These are phyloP conservation scores for Amniataba percoides DNA, from an alignment of 2,797 vertebrate species.

Conservation along the genomic window DNA sequence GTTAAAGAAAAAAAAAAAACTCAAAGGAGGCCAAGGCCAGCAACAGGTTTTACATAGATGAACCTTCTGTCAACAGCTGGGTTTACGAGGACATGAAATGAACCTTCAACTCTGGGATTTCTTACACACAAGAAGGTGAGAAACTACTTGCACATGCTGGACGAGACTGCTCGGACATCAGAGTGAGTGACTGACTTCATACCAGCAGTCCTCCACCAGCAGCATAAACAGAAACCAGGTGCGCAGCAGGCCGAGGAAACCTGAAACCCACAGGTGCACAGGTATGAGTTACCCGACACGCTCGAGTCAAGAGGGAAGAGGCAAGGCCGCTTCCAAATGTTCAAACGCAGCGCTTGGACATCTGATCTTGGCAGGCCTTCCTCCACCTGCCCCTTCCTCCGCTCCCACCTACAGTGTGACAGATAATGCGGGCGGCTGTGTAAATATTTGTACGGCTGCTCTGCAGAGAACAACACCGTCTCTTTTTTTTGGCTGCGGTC, in stretches of 20 bases:
- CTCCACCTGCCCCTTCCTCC: constrained; percentile 22
- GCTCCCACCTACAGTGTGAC: constrained; percentile 30
- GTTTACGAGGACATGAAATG: constrained; percentile 63
- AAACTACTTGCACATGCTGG: constrained; percentile 17
- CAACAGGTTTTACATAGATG: constrained; percentile 33
- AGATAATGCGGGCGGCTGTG: constrained; percentile 53
- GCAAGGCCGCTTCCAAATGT: constrained; percentile 30
- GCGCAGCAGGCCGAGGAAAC: constrained; percentile 49
- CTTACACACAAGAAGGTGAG: constrained; percentile 32
- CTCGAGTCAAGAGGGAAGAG: constrained; percentile 20
- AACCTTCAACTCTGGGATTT: constrained; percentile 21
- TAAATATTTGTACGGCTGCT: constrained; percentile 66
- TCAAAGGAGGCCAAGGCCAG: constrained; percentile 19
- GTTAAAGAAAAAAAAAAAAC: constrained; percentile 1
- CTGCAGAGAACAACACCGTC: constrained; percentile 53
- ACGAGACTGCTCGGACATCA: constrained; percentile 12
- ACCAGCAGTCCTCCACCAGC: constrained; percentile 41
- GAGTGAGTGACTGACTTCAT: constrained; percentile 46
- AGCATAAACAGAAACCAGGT: constrained; percentile 69
- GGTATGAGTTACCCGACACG: constrained; percentile 46
- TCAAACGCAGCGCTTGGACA: constrained; percentile 49
- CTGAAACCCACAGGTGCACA: constrained; percentile 70
- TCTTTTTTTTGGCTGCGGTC: constrained; percentile 61
- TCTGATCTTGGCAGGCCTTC: constrained; percentile 27
- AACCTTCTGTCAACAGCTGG: constrained; percentile 63